Conservation (phyloP, 2,113 vertebrate genomes). For the Pyrgilauda ruficollis region DNA sequence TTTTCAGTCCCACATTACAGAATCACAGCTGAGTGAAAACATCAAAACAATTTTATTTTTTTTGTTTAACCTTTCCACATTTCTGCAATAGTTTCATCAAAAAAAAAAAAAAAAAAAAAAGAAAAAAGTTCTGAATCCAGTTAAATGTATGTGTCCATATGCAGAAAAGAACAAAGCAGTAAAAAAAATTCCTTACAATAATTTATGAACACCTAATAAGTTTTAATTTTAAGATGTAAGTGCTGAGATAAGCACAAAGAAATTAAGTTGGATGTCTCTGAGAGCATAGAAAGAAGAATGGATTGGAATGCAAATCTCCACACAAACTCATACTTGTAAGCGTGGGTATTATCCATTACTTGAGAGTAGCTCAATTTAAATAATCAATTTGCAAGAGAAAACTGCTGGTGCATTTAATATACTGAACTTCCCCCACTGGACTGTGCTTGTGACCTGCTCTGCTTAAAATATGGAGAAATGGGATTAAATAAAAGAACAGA, state of each 20-base stretch:
- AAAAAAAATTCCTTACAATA: background rate
- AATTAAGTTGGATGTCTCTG: conserved; percentile 23
- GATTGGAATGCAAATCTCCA: conserved; percentile 51
- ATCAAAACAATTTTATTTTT: background rate
- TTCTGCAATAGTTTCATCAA: background rate
- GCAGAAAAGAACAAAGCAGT: background rate
- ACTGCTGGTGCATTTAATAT: conserved; percentile 67
- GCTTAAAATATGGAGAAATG: conserved; percentile 12
- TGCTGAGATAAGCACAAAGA: conserved; percentile 43
- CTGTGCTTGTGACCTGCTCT: background rate
- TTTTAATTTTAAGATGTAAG: conserved; percentile 36
- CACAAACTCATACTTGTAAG: conserved; percentile 54
- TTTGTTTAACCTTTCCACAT: background rate
- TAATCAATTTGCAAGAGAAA: conserved; percentile 69
- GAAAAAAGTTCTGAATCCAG: background rate
- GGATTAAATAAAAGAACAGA: conserved; percentile 2
- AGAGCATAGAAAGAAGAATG: conserved; percentile 29
- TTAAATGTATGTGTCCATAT: background rate
- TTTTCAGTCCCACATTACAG: background rate
- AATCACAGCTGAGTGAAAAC: background rate
- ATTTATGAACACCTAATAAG: background rate
- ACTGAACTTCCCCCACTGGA: conserved; percentile 60
- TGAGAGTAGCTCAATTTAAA: conserved; percentile 62
- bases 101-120: background rate
- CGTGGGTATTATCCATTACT: conserved; percentile 36